Evolutionary conservation across 92 coral and sea anemone species (phyloP), one percentile per base, ranked within the genome.

Genomic region (Palythoa caribaeorum): DNA sequence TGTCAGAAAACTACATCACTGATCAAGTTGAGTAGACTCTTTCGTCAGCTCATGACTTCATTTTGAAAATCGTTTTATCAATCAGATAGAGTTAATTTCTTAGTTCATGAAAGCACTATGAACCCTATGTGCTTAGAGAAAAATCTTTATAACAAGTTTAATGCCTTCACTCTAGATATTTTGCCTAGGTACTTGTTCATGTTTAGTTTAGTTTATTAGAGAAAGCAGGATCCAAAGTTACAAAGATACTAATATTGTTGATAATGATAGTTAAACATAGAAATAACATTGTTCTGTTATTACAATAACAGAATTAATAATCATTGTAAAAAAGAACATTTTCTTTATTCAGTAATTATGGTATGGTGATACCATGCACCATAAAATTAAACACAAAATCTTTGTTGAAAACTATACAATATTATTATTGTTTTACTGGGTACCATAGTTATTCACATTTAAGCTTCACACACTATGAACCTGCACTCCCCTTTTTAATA

Each of bases 281-380:
- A 73, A 73, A 73, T 73, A 73, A 54, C 20, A 40, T 73, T 73
- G 78, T 73, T 47, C 40, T 73, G 78, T 44, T 73, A 44, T 73
- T 28, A 28, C 28, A 28, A 28, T 28, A 28, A n/a, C n/a, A n/a
- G n/a, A n/a, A 28, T 28, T 0, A 35, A 74, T 17, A 74, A 47
- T 47, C 57, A 74, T 74, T 74, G 78, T 74, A 17, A 74, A 17
- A 74, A 44, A 13, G 9, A 74, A 35, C 39, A 74, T 74, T 74
- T 39, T 44, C 38, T 74, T 47, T 15, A 74, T 74, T 17, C 55
- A 39, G 50, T 44, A 74, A 74, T 17, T 74, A 74, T 74, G n/a
- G 47, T 13, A 73, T 40, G 54, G 77, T 39, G 55, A 73, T 73
- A 73, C 47, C 28, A 40, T 40, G 54, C 36, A 36, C 47, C 47